phyloP scores from a whole-genome alignment of 2,797 vertebrate species.

The Myotis daubentonii region DNA sequence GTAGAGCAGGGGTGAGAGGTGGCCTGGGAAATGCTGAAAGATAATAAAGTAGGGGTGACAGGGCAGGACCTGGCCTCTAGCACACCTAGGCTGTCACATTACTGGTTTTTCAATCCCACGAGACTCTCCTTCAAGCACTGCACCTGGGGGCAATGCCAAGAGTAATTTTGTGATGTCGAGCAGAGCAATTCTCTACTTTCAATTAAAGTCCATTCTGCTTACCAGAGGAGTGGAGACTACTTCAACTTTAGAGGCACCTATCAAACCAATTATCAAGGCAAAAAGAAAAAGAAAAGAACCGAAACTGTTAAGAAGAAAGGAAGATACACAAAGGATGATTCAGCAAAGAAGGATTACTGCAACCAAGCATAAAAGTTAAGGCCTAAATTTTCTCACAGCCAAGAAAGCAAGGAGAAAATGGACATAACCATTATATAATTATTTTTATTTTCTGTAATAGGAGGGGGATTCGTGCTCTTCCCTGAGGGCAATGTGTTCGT shows the following conservation, averaged over 20 bases:
- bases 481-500: too few species aligned
- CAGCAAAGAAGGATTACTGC: background rate
- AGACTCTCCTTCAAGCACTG: background rate
- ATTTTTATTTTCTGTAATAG: too few species aligned
- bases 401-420: background rate
- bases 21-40: too few species aligned
- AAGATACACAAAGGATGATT: background rate
- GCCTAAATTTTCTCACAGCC: background rate
- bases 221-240: background rate
- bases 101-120: too few species aligned
- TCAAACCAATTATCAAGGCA: background rate
- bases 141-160: background rate
- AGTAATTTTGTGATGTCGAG: background rate
- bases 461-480: too few species aligned
- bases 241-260: background rate
- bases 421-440: too few species aligned
- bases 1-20: too few species aligned
- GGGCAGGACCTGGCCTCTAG: too few species aligned
- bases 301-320: background rate
- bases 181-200: background rate
- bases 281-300: background rate
- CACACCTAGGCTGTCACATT: too few species aligned
- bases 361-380: background rate
- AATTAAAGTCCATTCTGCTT: background rate
- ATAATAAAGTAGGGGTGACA: too few species aligned